Evolutionary conservation across 2,888 invertebrate genomes (phyloP).

Genomic region (Bembecia ichneumoniformis): DNA sequence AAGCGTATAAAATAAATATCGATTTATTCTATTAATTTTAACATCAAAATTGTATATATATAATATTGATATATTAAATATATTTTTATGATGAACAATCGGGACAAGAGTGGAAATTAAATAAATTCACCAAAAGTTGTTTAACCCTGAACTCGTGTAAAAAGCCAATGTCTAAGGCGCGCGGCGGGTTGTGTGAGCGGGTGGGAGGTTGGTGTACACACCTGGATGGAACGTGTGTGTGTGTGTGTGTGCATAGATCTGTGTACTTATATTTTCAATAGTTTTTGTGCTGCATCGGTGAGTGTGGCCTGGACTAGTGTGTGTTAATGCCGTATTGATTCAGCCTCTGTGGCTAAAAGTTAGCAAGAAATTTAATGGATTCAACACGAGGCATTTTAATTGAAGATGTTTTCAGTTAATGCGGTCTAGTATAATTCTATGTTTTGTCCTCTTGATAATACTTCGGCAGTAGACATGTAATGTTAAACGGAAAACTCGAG

Average conservation of each 20-base stretch:
- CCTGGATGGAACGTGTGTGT: constrained; percentile 30
- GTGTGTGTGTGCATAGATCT: constrained; percentile 27
- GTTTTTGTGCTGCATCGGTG: constrained; percentile 62
- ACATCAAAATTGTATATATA: no score
- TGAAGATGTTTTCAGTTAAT: neutral
- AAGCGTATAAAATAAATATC: no score
- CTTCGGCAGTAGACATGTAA: no score
- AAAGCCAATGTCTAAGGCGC: constrained; percentile 71
- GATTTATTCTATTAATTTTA: no score
- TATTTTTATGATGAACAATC: no score
- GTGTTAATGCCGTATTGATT: constrained; percentile 69
- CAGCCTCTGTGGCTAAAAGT: constrained; percentile 36
- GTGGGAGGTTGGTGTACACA: constrained; percentile 39
- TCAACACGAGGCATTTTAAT: neutral
- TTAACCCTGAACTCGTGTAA: constrained; percentile 51
- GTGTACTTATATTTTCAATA: constrained; percentile 66
- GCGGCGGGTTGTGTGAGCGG: constrained; percentile 21
- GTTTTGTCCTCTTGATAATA: no score
- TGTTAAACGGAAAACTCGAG: no score
- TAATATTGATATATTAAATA: no score
- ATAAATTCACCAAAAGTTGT: constrained; percentile 31
- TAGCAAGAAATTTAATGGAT: constrained; percentile 35
- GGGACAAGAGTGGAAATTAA: neutral
- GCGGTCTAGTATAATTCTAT: no score
- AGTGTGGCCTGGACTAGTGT: constrained; percentile 43